phyloP scores from a whole-genome alignment of 2,888 invertebrate species.

The Melanotus villosus region DNA sequence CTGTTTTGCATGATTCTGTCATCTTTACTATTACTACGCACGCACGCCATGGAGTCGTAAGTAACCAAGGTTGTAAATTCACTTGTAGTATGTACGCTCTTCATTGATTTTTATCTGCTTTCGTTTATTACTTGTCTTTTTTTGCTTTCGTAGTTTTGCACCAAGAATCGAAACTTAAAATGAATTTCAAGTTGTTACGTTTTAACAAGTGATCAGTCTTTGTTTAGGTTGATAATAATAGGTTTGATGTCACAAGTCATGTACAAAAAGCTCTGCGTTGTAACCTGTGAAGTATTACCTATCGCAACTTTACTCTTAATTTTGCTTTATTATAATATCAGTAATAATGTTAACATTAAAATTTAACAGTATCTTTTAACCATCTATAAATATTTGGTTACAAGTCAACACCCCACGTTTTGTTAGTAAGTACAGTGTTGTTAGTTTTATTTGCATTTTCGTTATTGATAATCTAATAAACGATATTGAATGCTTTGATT shows the following conservation, averaged over 20 bases:
- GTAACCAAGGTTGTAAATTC: slow-evolving; percentile 32
- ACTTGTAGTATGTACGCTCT: slow-evolving; percentile 28
- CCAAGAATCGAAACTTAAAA: background rate
- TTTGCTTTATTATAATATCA: too few relatives aligned
- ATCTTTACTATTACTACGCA: slow-evolving; percentile 33
- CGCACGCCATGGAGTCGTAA: slow-evolving; percentile 41
- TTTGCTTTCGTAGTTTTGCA: background rate
- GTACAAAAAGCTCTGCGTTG: slow-evolving; percentile 3
- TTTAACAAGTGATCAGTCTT: background rate
- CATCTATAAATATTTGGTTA: too few relatives aligned
- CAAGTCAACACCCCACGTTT: too few relatives aligned
- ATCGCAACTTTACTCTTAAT: too few relatives aligned
- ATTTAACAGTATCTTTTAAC: too few relatives aligned
- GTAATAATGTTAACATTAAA: background rate
- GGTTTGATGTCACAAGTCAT: slow-evolving; percentile 42
- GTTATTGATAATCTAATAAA: too few relatives aligned
- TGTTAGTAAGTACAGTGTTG: too few relatives aligned
- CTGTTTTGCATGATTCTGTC: background rate
- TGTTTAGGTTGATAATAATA: slow-evolving; percentile 42
- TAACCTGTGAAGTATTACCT: background rate
- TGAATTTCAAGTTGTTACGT: background rate
- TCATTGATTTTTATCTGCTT: slow-evolving; percentile 34
- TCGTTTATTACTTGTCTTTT: background rate
- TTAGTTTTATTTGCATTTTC: background rate
- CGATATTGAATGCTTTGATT: background rate